phyloP scores from a whole-genome alignment of 2,888 invertebrate genomes.

The Tenthredo livida region DNA sequence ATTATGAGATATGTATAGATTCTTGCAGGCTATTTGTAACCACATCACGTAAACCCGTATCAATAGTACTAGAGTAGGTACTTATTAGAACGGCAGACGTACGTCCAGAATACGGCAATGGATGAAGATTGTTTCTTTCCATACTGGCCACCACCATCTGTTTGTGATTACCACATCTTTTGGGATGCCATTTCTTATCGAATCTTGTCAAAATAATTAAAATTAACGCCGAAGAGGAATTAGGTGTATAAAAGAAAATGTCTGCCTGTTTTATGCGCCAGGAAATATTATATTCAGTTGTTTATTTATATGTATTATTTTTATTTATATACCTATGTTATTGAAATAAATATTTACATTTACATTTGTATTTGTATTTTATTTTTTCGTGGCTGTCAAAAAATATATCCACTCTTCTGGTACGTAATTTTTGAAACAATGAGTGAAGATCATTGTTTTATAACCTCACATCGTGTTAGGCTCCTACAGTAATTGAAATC shows the following conservation, averaged over 20 bases:
- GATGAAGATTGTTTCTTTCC: constrained; percentile 10
- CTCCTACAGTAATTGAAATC: background rate
- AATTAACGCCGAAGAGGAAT: background rate
- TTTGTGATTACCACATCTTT: background rate
- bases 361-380: background rate
- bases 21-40: background rate
- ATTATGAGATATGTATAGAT: background rate
- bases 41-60: constrained; percentile 1
- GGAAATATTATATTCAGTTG: background rate
- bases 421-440: background rate
- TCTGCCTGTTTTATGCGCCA: background rate
- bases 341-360: background rate
- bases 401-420: background rate
- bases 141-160: constrained; percentile 11
- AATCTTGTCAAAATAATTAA: background rate
- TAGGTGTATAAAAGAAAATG: background rate
- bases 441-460: background rate
- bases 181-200: background rate
- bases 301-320: background rate
- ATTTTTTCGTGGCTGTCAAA: background rate
- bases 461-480: background rate
- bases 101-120: background rate
- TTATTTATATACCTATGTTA: background rate
- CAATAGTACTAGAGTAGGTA: background rate
- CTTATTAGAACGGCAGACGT: background rate